phyloP scores from a whole-genome alignment of 2,888 invertebrate genomes.

The Stenchaetothrips biformis region DNA sequence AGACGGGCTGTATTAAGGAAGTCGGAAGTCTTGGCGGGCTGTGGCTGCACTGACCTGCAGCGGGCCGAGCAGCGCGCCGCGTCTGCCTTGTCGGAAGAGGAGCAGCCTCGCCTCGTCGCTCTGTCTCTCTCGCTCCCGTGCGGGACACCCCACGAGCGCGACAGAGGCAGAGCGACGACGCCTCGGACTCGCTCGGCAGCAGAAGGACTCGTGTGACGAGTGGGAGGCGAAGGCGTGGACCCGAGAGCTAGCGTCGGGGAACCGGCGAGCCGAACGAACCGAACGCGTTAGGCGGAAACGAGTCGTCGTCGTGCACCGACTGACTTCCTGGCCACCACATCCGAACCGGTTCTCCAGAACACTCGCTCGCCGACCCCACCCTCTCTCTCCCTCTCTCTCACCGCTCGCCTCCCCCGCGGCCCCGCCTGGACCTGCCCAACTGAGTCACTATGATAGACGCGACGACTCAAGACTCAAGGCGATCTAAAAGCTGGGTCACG shows the following conservation, averaged over 20 bases:
- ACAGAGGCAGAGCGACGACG: neutral
- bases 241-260: neutral
- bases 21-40: no score
- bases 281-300: conserved; percentile 10
- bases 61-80: no score
- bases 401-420: neutral
- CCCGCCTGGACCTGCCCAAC: neutral
- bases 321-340: conserved; percentile 2
- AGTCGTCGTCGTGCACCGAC: neutral
- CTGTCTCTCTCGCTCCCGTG: neutral
- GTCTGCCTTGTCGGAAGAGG: no score
- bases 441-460: no score
- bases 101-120: no score
- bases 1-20: no score
- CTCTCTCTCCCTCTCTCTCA: neutral
- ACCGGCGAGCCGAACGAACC: neutral
- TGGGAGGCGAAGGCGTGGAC: neutral
- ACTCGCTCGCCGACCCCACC: neutral
- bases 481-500: neutral
- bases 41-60: no score
- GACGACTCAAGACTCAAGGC: conserved; percentile 1
- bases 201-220: neutral
- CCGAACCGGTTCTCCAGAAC: conserved; percentile 4
- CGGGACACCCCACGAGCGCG: neutral
- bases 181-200: neutral